phyloP scores from a whole-genome alignment of 2,888 invertebrate genomes.

The Gandaritis pyraliata region DNA sequence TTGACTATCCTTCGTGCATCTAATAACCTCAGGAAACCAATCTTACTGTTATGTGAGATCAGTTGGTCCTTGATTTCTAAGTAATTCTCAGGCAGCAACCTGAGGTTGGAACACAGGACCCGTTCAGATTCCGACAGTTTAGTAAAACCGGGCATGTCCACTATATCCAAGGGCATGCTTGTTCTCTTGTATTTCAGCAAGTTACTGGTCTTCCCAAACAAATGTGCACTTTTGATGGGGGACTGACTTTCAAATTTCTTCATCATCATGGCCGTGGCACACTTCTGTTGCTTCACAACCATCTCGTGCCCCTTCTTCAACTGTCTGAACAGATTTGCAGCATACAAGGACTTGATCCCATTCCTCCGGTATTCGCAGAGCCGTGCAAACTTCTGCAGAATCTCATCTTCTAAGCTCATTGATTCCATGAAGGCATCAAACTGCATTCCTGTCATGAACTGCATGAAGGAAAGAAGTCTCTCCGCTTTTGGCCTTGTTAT shows the following conservation, averaged over 20 bases:
- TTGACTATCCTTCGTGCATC: conserved; percentile 93
- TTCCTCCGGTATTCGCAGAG: conserved; percentile 87
- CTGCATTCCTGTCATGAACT: conserved; percentile 88
- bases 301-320: conserved; percentile 86
- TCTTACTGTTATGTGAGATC: conserved; percentile 90
- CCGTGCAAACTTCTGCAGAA: conserved; percentile 85
- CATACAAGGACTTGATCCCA: conserved; percentile 87
- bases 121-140: conserved; percentile 89
- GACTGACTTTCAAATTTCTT: conserved; percentile 70
- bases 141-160: conserved; percentile 91
- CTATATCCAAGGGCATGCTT: conserved; percentile 83
- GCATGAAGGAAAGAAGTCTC: conserved; percentile 89
- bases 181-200: conserved; percentile 65
- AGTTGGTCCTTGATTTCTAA: conserved; percentile 90
- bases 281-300: conserved; percentile 77
- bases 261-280: conserved; percentile 62
- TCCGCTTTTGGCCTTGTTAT: conserved; percentile 84
- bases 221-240: conserved; percentile 55
- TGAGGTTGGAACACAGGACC: conserved; percentile 89
- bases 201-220: conserved; percentile 52
- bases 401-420: conserved; percentile 87
- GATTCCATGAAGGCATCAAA: conserved; percentile 92
- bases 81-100: conserved; percentile 91
- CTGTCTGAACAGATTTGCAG: conserved; percentile 86
- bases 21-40: conserved; percentile 89